Evolutionary conservation across 2,113 vertebrate species (phyloP).

Genomic region (Dicerorhinus sumatrensis): DNA sequence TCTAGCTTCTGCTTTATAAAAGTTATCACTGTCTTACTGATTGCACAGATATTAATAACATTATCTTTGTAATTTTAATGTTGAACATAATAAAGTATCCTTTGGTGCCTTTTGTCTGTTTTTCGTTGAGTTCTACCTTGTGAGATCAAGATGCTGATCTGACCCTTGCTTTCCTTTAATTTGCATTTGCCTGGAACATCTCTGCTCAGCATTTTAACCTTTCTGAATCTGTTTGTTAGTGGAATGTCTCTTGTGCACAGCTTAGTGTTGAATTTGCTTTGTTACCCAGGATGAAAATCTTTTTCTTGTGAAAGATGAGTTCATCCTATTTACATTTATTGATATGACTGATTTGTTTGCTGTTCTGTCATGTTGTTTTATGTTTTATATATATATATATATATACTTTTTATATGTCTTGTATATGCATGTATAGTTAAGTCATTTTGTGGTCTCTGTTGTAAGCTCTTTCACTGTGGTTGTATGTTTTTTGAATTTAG

Average conservation of each 20-base stretch:
- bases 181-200: not conserved
- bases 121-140: not conserved
- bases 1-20: not conserved
- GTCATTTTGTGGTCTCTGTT: not conserved
- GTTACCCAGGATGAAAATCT: not conserved
- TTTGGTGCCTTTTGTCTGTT: not conserved
- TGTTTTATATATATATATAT: not conserved
- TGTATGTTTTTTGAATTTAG: not conserved
- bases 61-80: not conserved
- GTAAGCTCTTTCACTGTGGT: not conserved
- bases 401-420: too few relatives aligned
- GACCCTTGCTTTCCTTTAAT: not conserved
- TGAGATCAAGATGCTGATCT: not conserved
- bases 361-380: not conserved
- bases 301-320: not conserved
- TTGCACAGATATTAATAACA: not conserved
- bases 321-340: not conserved
- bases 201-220: not conserved
- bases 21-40: not conserved
- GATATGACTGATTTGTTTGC: not conserved
- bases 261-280: not conserved
- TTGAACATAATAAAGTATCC: not conserved
- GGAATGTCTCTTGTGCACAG: not conserved
- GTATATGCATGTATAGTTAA: not conserved
- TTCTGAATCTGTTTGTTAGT: not conserved